Percentiles rank a stretch among this genome's conserved stretches.
phyloP scores from a whole-genome alignment of 1,140 invertebrate genomes.

The Diploscapter pachys region DNA sequence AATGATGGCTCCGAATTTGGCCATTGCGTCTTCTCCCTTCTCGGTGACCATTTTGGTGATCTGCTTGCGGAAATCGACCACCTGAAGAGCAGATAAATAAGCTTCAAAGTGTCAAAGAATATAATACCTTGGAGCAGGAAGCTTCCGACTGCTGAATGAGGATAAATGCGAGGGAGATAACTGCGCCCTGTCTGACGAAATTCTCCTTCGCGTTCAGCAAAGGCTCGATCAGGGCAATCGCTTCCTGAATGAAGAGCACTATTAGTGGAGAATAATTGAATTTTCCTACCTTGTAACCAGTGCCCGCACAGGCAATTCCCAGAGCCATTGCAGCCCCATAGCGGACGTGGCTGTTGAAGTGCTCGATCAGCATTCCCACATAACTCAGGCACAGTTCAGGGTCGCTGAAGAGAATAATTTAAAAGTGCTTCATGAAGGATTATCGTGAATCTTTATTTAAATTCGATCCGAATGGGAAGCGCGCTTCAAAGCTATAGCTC shows the following conservation, averaged over 20 bases:
- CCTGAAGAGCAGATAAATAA: neutral
- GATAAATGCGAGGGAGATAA: conserved; percentile 77
- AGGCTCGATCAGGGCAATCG: conserved; percentile 89
- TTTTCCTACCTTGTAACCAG: conserved; percentile 71
- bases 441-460: no score
- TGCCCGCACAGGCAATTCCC: conserved; percentile 96
- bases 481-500: no score
- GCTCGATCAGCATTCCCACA: conserved; percentile 75
- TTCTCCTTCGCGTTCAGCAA: conserved; percentile 98
- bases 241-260: conserved; percentile 69
- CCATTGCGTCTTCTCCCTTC: conserved; percentile 99
- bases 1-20: conserved; percentile 65
- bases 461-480: no score
- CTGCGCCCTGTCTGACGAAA: conserved; percentile 93
- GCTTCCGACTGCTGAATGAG: conserved; percentile 95
- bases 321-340: conserved; percentile 98
- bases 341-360: conserved; percentile 97
- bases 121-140: conserved; percentile 76
- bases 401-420: conserved; percentile 45
- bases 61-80: conserved; percentile 77
- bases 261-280: no score
- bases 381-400: conserved; percentile 55
- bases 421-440: no score
- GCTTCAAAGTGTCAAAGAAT: no score
- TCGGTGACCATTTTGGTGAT: conserved; percentile 94